Evolutionary conservation across 2,797 vertebrate species (phyloP).

Genomic region (Pangasius larnaudii): DNA sequence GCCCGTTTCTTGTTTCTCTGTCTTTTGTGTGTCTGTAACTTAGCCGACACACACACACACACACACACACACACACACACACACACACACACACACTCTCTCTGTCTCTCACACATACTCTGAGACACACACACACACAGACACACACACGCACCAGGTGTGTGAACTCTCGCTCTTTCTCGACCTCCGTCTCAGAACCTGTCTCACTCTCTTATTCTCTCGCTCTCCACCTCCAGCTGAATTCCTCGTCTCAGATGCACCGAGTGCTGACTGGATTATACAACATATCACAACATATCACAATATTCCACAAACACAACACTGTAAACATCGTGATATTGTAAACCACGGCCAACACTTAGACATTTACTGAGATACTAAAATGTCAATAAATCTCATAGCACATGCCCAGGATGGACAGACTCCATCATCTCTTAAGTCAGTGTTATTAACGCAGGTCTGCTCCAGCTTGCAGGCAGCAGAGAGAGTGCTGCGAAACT

Average conservation of each 20-base stretch:
- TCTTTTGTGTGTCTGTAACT: slow-evolving; percentile 27
- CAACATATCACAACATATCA: neutral
- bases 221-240: neutral
- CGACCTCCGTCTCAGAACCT: no score
- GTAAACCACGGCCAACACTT: neutral
- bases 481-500: neutral
- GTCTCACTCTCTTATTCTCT: neutral
- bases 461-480: neutral
- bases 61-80: no score
- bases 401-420: neutral
- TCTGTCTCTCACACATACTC: no score
- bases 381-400: neutral
- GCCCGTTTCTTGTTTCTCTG: neutral
- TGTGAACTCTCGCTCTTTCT: neutral
- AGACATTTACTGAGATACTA: neutral
- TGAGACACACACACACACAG: no score
- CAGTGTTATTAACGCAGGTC: neutral
- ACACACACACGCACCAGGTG: neutral
- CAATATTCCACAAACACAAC: neutral
- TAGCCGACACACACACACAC: neutral
- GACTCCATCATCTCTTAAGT: neutral
- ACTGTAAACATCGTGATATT: neutral
- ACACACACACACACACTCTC: no score
- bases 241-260: neutral
- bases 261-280: neutral